These are phyloP conservation scores for Holotrichia oblita DNA, from an alignment of 1,140 invertebrate species.

Conservation along the genomic window DNA sequence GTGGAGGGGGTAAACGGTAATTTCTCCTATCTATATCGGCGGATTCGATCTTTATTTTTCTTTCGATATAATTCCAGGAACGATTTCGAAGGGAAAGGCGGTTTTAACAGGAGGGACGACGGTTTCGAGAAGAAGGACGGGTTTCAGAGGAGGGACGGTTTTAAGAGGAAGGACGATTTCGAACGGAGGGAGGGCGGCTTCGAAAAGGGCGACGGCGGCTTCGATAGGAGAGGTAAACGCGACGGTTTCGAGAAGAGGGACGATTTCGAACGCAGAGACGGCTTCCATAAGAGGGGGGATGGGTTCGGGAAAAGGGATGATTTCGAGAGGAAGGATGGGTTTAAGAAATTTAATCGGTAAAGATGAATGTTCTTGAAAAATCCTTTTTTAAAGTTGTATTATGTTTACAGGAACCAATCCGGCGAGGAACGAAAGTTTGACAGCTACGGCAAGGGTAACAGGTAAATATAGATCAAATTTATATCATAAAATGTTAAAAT, in stretches of 20 bases:
- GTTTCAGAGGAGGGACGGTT: not conserved
- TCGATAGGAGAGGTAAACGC: not conserved
- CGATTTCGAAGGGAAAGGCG: not conserved
- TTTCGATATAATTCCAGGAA: not conserved
- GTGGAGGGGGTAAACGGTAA: not conserved
- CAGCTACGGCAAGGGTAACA: too few relatives aligned
- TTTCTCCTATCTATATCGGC: too few relatives aligned
- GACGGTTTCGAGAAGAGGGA: not conserved
- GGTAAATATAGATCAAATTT: too few relatives aligned
- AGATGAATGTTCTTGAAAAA: too few relatives aligned
- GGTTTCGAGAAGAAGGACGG: not conserved
- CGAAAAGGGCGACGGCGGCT: not conserved
- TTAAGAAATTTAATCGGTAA: conserved; percentile 13
- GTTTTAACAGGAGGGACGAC: not conserved
- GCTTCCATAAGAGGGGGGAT: not conserved
- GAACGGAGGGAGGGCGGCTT: not conserved
- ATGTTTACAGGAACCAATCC: not conserved
- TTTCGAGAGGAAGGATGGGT: not conserved
- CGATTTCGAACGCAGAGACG: not conserved
- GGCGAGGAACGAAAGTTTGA: not conserved
- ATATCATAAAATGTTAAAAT: too few relatives aligned
- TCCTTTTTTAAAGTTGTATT: not conserved
- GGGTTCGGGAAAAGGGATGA: not conserved
- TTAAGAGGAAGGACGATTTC: not conserved
- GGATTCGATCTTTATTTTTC: too few relatives aligned